Conservation (phyloP, 1,140 invertebrate genomes). For the Laodelphax striatellus region DNA sequence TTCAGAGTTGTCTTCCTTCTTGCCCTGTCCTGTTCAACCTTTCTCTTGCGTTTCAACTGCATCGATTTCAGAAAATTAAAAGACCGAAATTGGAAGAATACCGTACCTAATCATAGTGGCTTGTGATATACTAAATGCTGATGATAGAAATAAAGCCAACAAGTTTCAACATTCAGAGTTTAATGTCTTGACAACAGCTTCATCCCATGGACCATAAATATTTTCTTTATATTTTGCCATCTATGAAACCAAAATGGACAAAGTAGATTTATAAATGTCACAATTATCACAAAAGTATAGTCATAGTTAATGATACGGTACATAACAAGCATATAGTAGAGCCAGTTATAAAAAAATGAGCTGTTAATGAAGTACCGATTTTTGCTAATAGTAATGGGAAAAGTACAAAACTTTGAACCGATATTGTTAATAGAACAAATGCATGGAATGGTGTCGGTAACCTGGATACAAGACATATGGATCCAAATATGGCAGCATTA, state of each 20-base stretch:
- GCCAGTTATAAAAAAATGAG: constrained; percentile 29
- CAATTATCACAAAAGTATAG: constrained; percentile 43
- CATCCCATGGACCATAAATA: constrained; percentile 93
- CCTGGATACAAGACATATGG: constrained; percentile 87
- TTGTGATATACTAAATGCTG: too few relatives aligned
- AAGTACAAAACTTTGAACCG: constrained; percentile 79
- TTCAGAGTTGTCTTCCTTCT: too few relatives aligned
- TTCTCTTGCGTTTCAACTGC: too few relatives aligned
- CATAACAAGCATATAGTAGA: constrained; percentile 41
- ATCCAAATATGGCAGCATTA: constrained; percentile 85
- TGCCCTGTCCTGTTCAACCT: too few relatives aligned
- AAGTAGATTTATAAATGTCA: constrained; percentile 53
- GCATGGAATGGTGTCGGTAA: constrained; percentile 71
- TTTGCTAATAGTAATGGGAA: constrained; percentile 66
- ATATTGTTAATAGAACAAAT: constrained; percentile 75
- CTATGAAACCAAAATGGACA: constrained; percentile 71
- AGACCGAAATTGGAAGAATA: too few relatives aligned
- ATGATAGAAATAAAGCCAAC: too few relatives aligned
- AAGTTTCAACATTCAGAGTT: not conserved
- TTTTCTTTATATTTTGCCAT: constrained; percentile 82
- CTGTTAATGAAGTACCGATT: constrained; percentile 33
- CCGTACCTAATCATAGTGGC: too few relatives aligned
- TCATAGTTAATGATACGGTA: constrained; percentile 41
- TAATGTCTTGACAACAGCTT: constrained; percentile 47
- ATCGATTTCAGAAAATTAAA: too few relatives aligned